These are phyloP conservation scores for Marmota monax DNA, from an alignment of 2,113 vertebrate genomes.

Conservation along the genomic window DNA sequence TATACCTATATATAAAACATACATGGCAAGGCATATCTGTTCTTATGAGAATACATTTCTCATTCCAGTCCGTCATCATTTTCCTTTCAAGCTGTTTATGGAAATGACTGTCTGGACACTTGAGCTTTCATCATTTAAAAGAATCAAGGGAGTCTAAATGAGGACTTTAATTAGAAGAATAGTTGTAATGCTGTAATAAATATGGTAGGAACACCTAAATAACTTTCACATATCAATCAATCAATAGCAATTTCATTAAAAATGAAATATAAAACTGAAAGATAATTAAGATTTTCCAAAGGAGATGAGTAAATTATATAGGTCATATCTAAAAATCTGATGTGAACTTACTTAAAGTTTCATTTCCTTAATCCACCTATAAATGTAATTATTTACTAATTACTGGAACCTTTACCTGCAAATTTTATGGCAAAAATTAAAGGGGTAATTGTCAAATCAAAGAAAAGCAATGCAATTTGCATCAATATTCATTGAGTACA, in stretches of 20 bases:
- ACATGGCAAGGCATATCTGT: neutral
- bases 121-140: slow-evolving; percentile 37
- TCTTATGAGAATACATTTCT: neutral
- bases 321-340: neutral
- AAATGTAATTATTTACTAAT: slow-evolving; percentile 37
- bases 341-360: slow-evolving; percentile 41
- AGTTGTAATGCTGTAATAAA: neutral
- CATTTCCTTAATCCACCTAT: neutral
- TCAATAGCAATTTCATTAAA: slow-evolving; percentile 45
- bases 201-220: neutral
- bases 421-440: neutral
- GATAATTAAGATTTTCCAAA: neutral
- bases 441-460: neutral
- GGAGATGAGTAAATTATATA: neutral
- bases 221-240: neutral
- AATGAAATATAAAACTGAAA: slow-evolving; percentile 23
- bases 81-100: slow-evolving; percentile 31
- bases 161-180: slow-evolving; percentile 23
- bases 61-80: neutral
- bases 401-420: neutral
- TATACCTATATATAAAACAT: neutral
- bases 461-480: neutral
- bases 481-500: neutral
- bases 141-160: slow-evolving; percentile 1
- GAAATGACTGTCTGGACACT: slow-evolving; percentile 1